Evolutionary conservation across 2,797 vertebrate species (phyloP).

Genomic region (Rhynchonycteris naso): DNA sequence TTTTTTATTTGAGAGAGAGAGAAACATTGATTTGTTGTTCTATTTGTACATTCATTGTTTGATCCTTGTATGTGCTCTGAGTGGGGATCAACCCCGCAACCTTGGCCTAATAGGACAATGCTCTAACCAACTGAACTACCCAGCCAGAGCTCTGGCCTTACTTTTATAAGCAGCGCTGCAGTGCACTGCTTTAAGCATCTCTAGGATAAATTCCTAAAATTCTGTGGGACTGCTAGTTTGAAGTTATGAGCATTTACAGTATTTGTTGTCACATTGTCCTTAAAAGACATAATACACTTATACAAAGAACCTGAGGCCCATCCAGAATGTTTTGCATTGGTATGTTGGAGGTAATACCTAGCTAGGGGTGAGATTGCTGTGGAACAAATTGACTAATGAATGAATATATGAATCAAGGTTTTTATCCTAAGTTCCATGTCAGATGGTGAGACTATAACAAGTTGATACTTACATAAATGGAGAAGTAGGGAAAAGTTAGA

Average conservation of each 20-base stretch:
- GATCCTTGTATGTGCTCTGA: too few relatives aligned
- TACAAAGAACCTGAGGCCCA: background rate
- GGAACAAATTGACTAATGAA: conserved; percentile 21
- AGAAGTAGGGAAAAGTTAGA: conserved; percentile 27
- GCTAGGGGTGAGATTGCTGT: background rate
- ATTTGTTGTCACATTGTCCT: background rate
- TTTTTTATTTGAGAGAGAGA: too few relatives aligned
- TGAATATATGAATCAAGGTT: background rate
- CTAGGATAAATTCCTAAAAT: conserved; percentile 32
- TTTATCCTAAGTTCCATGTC: background rate
- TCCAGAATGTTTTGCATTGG: background rate
- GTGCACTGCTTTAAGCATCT: conserved; percentile 40
- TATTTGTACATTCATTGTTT: too few relatives aligned
- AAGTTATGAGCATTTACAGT: conserved; percentile 34
- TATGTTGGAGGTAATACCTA: background rate
- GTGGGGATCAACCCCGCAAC: too few relatives aligned
- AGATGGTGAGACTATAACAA: conserved; percentile 27
- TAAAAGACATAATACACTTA: conserved; percentile 9
- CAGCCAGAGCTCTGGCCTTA: background rate
- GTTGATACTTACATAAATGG: background rate
- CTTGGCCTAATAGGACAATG: too few relatives aligned
- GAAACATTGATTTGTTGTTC: too few relatives aligned
- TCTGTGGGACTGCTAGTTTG: conserved; percentile 15
- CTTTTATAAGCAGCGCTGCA: background rate
- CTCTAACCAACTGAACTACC: too few relatives aligned